Evolutionary conservation across 2,888 invertebrate species (phyloP).

Genomic region (Aspidapion aeneum): DNA sequence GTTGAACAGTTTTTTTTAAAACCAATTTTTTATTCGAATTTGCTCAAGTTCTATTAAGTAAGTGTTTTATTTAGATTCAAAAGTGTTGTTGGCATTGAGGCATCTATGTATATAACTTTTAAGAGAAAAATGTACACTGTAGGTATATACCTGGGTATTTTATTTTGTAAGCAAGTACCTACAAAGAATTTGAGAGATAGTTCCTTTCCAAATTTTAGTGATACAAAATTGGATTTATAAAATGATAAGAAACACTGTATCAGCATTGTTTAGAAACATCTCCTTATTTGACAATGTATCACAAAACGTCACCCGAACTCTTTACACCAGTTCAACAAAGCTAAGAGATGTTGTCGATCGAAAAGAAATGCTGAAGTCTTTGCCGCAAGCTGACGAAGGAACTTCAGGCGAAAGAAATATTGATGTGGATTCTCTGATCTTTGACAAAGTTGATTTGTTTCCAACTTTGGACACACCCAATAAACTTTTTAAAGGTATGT

Average conservation of each 20-base stretch:
- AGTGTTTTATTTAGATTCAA: too few species aligned
- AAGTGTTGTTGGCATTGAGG: too few species aligned
- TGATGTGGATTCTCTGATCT: slow-evolving; percentile 64
- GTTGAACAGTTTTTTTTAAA: too few species aligned
- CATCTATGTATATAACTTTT: too few species aligned
- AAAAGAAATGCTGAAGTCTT: slow-evolving; percentile 53
- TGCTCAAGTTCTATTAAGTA: too few species aligned
- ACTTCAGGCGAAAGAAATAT: slow-evolving; percentile 70
- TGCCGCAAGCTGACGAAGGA: slow-evolving; percentile 66
- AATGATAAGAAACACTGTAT: slow-evolving; percentile 13
- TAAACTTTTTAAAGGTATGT: slow-evolving; percentile 60
- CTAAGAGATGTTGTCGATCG: slow-evolving; percentile 50
- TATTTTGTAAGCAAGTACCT: too few species aligned
- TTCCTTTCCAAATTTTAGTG: too few species aligned
- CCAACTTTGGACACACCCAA: slow-evolving; percentile 72
- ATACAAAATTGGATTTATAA: background rate
- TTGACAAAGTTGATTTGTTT: slow-evolving; percentile 64
- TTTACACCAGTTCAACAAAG: slow-evolving; percentile 16
- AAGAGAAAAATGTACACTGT: too few species aligned
- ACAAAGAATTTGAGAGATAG: too few species aligned
- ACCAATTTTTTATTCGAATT: too few species aligned
- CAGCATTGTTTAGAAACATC: background rate
- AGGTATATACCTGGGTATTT: too few species aligned
- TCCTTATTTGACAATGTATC: slow-evolving; percentile 2
- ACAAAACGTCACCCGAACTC: slow-evolving; percentile 5